Evolutionary conservation across 2,797 vertebrate species (phyloP).

Genomic region (Anabacerthia variegaticeps): DNA sequence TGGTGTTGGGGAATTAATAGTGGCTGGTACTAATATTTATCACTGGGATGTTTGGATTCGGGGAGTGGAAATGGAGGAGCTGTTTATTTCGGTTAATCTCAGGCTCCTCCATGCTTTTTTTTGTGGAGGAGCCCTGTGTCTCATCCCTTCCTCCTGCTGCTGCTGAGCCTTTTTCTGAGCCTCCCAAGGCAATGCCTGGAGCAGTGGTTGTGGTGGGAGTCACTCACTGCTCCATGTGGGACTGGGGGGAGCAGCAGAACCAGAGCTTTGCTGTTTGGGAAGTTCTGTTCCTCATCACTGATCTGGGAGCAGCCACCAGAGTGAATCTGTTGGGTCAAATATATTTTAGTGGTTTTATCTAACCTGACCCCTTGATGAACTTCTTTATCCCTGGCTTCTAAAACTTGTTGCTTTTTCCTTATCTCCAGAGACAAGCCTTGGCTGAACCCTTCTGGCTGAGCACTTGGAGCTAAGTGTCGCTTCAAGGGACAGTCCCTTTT

Average conservation of each 20-base stretch:
- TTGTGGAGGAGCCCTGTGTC: background rate
- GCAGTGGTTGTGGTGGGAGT: background rate
- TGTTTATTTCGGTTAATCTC: background rate
- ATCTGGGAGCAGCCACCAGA: background rate
- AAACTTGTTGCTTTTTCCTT: background rate
- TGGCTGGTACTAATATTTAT: background rate
- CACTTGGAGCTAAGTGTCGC: rapidly evolving
- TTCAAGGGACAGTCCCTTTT: background rate
- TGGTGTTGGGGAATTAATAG: background rate
- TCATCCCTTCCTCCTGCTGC: background rate
- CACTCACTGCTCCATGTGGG: rapidly evolving
- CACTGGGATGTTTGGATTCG: background rate
- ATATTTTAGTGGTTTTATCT: background rate
- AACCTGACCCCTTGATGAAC: background rate
- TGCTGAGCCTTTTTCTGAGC: background rate
- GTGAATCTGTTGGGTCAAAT: background rate
- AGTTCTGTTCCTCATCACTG: background rate
- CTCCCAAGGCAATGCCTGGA: background rate
- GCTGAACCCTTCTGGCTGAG: background rate
- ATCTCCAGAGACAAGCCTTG: background rate
- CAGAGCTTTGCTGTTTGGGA: background rate
- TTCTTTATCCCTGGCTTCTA: background rate
- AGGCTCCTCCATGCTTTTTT: rapidly evolving
- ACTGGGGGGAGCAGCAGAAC: background rate
- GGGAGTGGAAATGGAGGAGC: background rate